These are phyloP conservation scores for Parazoanthus atlanticus DNA, from an alignment of 92 coral and sea anemone genomes.

Conservation along the genomic window DNA sequence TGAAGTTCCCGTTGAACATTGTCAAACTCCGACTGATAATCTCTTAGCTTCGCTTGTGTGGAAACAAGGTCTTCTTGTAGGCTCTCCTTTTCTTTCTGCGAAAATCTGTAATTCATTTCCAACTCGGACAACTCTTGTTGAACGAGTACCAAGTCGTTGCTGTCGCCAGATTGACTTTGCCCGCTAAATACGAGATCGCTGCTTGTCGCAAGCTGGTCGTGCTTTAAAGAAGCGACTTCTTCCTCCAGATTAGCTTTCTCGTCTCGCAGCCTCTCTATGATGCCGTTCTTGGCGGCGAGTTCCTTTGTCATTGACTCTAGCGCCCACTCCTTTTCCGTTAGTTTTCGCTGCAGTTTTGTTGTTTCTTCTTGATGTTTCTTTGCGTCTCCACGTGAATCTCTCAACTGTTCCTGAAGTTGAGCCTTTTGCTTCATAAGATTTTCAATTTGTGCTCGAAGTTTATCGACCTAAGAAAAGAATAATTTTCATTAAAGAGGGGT, in stretches of 20 bases:
- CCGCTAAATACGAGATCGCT: conserved; percentile 79
- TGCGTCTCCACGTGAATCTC: conserved; percentile 82
- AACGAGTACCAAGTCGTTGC: conserved; percentile 77
- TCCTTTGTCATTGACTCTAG: conserved; percentile 87
- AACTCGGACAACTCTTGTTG: conserved; percentile 88
- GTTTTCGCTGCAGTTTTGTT: conserved; percentile 82
- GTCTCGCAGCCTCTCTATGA: conserved; percentile 80
- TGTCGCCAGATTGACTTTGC: conserved; percentile 56
- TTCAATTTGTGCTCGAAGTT: conserved; percentile 89
- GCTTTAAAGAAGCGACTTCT: conserved; percentile 78
- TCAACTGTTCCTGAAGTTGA: conserved; percentile 87
- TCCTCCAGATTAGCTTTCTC: conserved; percentile 76
- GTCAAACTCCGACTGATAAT: conserved; percentile 84
- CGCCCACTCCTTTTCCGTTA: conserved; percentile 94
- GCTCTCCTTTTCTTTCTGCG: conserved; percentile 94
- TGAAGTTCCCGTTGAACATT: conserved; percentile 87
- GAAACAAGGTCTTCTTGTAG: conserved; percentile 80
- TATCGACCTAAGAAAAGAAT: conserved; percentile 75
- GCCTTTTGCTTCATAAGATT: conserved; percentile 90
- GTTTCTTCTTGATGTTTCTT: conserved; percentile 89
- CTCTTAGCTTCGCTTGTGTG: conserved; percentile 81
- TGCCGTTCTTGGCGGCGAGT: conserved; percentile 64
- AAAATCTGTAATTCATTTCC: conserved; percentile 87
- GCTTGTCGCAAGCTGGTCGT: conserved; percentile 79
- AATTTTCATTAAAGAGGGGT: background rate